Base-by-base conservation (phyloP, 2,797 vertebrate species). In the Pangasius krempfi region DNA sequence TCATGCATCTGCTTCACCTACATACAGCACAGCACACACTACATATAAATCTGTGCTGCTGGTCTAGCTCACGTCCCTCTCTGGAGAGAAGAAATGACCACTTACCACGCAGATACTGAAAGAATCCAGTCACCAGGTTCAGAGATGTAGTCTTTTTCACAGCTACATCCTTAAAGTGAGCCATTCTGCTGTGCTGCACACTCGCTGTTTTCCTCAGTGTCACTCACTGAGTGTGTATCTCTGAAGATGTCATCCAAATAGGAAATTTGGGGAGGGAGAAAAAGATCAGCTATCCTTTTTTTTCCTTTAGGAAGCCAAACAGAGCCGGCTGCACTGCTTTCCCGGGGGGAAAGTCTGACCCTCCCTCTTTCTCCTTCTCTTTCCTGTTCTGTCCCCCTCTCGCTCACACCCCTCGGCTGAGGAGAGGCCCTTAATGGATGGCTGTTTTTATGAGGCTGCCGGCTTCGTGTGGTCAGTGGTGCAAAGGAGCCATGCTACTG, bases 41-140 rank as follows among this genome's bases (percentile, higher is more conserved):
- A 91, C 87, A 91, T 88, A 90, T 92, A 64, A 90, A 89, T 83
- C 76, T 81, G 80, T 72, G 85, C 88, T 89, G 76, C 40, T 60
- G 73, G 66, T 47, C 83, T 64, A 30, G 5, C 78, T 58, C 76
- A 79, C 72, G 70, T 62, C 83, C 70, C 86, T 90, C 88, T 52
- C 90, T 89, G 85, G 81, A 27, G 86, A 81, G 85, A 93, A 86
- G 91, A 93, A 88, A 89, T 50, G 76, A 81, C 94, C 94, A 97
- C 97, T 97, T 96, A 98, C 97, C 97, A 76, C 95, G 96, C 10
- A 94, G 91, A 94, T 95, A 97, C 92, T 96, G 97, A 93, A 96
- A 96, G 94, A 97, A 96, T 92, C 96, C 97, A 44, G 97, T 97
- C 91, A 96, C 95, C 92, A 97, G 94, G 92, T 97, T 97, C 89